Percentiles rank a stretch among this genome's conserved stretches.
These are phyloP conservation scores for Pyrgus malvae DNA, from an alignment of 2,888 invertebrate species.

Conservation along the genomic window DNA sequence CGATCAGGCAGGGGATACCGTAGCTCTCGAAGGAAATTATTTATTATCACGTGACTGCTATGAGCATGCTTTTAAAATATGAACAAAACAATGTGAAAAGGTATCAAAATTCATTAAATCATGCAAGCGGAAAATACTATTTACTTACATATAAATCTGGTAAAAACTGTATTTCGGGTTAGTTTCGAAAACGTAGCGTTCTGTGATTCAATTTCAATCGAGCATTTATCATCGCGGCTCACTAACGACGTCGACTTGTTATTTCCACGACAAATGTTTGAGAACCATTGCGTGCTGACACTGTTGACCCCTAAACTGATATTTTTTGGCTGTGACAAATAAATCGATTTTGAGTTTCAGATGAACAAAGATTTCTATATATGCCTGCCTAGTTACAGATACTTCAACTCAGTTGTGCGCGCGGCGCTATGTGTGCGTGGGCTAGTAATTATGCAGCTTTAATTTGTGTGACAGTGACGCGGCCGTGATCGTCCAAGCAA, in stretches of 20 bases:
- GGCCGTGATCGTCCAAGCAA: too few relatives aligned
- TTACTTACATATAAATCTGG: neutral
- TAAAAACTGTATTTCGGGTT: constrained; percentile 17
- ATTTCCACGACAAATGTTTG: constrained; percentile 47
- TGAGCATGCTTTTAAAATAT: too few relatives aligned
- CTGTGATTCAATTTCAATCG: constrained; percentile 45
- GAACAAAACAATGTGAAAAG: too few relatives aligned
- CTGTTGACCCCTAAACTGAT: constrained; percentile 36
- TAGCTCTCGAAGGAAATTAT: too few relatives aligned
- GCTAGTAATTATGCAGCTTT: too few relatives aligned
- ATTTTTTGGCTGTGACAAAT: constrained; percentile 31
- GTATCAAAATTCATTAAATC: too few relatives aligned
- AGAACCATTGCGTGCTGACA: constrained; percentile 41
- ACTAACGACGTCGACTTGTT: constrained; percentile 49
- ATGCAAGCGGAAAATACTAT: neutral
- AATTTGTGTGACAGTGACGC: too few relatives aligned
- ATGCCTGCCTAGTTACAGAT: neutral
- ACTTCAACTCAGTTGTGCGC: too few relatives aligned
- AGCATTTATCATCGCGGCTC: constrained; percentile 47
- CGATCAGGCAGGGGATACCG: too few relatives aligned
- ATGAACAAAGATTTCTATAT: neutral
- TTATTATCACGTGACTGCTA: too few relatives aligned
- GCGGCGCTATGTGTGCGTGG: too few relatives aligned
- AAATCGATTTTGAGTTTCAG: constrained; percentile 6
- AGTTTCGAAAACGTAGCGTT: constrained; percentile 29